These are phyloP conservation scores for Petrocephalus schoutedeni DNA, from an alignment of 2,797 vertebrate genomes.

Conservation along the genomic window DNA sequence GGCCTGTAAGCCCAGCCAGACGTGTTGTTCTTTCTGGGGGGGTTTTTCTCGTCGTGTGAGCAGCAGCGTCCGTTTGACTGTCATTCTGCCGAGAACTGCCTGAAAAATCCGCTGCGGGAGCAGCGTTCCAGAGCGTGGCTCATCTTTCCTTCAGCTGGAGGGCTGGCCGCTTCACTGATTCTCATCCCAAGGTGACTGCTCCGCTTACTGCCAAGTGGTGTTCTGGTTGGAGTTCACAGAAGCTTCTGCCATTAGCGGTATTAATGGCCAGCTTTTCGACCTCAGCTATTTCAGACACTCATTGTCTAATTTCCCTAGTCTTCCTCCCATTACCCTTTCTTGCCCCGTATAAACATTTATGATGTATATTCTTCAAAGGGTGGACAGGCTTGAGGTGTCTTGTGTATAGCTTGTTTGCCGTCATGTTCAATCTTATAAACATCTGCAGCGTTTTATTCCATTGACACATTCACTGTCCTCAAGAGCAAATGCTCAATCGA, in stretches of 20 bases:
- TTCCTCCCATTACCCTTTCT: background rate
- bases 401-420: background rate
- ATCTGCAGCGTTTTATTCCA: background rate
- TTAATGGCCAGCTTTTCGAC: background rate
- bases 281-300: background rate
- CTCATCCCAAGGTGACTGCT: slow-evolving; percentile 10
- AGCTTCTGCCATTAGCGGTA: background rate
- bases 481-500: background rate
- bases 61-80: background rate
- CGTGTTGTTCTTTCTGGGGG: background rate
- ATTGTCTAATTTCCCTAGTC: background rate
- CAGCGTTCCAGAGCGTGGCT: background rate
- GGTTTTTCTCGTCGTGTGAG: background rate
- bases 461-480: background rate
- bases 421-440: background rate
- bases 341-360: slow-evolving; percentile 5
- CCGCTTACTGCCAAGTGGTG: background rate
- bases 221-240: background rate
- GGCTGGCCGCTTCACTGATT: background rate
- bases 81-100: background rate
- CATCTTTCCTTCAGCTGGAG: background rate
- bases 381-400: background rate
- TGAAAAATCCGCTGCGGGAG: background rate
- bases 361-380: background rate
- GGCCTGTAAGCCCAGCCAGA: background rate